Evolutionary conservation across 2,113 vertebrate genomes (phyloP).

Genomic region (Oncorhynchus gorbuscha): DNA sequence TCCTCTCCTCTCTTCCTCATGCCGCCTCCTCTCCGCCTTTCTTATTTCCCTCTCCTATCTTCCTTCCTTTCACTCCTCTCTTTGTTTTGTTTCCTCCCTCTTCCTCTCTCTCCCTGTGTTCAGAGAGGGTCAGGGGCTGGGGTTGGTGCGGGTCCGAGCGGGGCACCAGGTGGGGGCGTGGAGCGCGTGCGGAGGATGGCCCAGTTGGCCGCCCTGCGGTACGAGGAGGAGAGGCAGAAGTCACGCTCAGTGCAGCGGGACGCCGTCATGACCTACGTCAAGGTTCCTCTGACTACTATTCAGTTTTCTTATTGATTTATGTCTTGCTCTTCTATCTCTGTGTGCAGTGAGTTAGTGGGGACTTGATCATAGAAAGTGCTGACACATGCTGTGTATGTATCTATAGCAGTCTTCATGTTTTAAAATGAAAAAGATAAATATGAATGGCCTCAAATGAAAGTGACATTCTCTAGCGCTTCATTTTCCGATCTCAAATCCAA

Average conservation of each 20-base stretch:
- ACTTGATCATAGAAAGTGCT: too few relatives aligned
- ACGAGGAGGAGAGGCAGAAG: conserved; percentile 88
- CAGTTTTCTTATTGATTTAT: neutral
- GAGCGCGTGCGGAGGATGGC: conserved; percentile 89
- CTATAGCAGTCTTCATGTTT: too few relatives aligned
- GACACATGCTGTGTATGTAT: too few relatives aligned
- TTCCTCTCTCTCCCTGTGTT: neutral
- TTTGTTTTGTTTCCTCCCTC: neutral
- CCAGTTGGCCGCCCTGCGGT: conserved; percentile 86
- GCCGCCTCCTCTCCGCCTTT: too few relatives aligned
- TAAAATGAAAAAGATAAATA: too few relatives aligned
- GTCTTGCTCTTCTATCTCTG: too few relatives aligned
- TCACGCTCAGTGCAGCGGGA: conserved; percentile 81
- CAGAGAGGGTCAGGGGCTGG: neutral
- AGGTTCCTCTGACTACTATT: conserved; percentile 66
- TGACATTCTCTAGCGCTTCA: too few relatives aligned
- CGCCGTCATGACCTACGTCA: conserved; percentile 71
- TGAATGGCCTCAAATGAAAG: too few relatives aligned
- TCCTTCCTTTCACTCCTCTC: neutral
- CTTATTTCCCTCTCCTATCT: neutral
- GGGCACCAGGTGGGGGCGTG: conserved; percentile 48
- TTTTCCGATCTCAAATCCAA: too few relatives aligned
- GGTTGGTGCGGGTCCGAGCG: conserved; percentile 61
- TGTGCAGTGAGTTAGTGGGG: neutral
- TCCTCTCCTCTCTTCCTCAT: neutral